These are phyloP conservation scores for Oxyteleia sp. DNA, from an alignment of 2,888 invertebrate genomes.

Conservation along the genomic window DNA sequence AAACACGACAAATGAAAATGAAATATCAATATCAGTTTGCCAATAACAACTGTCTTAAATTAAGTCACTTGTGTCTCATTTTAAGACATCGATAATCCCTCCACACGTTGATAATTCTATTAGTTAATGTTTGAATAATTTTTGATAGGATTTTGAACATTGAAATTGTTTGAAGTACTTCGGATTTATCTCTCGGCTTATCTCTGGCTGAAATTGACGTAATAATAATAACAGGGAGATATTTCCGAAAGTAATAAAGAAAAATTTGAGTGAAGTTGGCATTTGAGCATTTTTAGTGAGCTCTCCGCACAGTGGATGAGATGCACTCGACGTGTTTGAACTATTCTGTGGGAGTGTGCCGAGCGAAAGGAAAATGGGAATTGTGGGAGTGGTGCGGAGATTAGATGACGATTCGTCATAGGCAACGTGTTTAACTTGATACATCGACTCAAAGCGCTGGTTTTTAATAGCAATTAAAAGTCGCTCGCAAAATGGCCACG, in stretches of 20 bases:
- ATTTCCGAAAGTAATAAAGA: slow-evolving; percentile 7
- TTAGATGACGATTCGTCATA: slow-evolving; percentile 68
- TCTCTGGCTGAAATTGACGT: no score
- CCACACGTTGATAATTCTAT: no score
- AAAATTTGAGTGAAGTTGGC: slow-evolving; percentile 2
- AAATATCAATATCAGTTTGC: no score
- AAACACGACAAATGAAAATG: no score
- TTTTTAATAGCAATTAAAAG: slow-evolving; percentile 28
- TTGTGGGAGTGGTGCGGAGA: slow-evolving; percentile 61
- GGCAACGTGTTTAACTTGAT: slow-evolving; percentile 53
- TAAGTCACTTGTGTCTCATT: no score
- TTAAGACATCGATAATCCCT: no score
- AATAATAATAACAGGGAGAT: neutral
- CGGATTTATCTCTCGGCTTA: no score
- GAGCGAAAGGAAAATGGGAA: slow-evolving; percentile 54
- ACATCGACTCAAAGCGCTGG: slow-evolving; percentile 12
- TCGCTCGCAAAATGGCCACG: neutral
- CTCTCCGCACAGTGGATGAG: slow-evolving; percentile 2
- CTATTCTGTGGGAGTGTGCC: slow-evolving; percentile 39
- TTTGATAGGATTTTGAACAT: no score
- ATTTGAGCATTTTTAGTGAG: slow-evolving; percentile 10
- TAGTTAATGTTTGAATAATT: no score
- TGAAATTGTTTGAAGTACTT: no score
- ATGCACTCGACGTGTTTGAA: slow-evolving; percentile 44
- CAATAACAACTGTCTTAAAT: no score